Evolutionary conservation across 2,797 vertebrate genomes (phyloP), one percentile per base, ranked within the genome.

Genomic region (Microctenopoma lineatum): DNA sequence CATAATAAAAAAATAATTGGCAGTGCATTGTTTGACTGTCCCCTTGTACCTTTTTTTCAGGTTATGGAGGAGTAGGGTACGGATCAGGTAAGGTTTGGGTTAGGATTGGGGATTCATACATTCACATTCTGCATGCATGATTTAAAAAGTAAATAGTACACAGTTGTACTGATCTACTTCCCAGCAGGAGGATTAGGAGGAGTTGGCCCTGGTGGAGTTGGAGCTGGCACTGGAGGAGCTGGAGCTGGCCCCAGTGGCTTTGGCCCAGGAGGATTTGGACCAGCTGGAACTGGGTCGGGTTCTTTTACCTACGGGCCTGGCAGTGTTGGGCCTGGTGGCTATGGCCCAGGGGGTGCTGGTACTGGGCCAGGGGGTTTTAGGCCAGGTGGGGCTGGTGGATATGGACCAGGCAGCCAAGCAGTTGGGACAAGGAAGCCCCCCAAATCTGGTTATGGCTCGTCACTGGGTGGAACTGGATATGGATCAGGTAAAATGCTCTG

Each of bases 391-490:
- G 39, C 45, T 39, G 82, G 75, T 34, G 72, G 84, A 52, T 89
- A 63, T 69, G 83, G 89, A 80, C 75, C 86, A 59, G 68, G 80
- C 15, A 66, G 80, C 15, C 78, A 89, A 80, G 56, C 66, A 51
- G 41, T 75, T 51, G 88, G 87, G 42, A 50, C 67, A 57, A 84
- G 87, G 64, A 93, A 93, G 46, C 85, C 92, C 38, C 42, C 79
- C 53, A 93, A 91, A 82, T 74, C 89, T 66, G 89, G 89, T 53
- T 92, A 90, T 47, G 88, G 90, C 38, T 89, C 85, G 0, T 74
- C 70, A 0, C 54, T 91, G 50, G 89, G 92, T 66, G 91, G 89
- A 83, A 77, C 84, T 55, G 87, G 88, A 59, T 92, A 84, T 38
- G 75, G 88, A 76, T 90, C 86, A 90, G 93, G 93, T 94, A 83